Percentiles rank a stretch among this genome's conserved stretches.
Evolutionary conservation across 2,113 vertebrate genomes (phyloP).

Genomic region (Cyanocitta stelleri): DNA sequence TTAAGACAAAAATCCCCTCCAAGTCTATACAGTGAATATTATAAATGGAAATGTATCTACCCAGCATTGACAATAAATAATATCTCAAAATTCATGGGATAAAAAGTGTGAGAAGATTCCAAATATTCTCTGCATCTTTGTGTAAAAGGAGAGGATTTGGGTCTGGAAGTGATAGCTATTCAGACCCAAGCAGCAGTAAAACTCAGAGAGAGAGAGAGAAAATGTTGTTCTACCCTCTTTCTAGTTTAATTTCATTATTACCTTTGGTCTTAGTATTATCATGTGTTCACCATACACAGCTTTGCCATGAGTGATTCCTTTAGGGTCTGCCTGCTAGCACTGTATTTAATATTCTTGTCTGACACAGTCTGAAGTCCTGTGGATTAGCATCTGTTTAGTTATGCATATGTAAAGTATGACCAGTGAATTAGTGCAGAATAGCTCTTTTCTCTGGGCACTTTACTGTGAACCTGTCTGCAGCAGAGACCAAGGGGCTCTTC

Average conservation of each 20-base stretch:
- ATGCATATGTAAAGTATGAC: background rate
- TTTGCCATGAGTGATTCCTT: background rate
- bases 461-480: background rate
- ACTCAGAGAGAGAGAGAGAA: background rate
- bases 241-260: background rate
- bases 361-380: background rate
- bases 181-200: background rate
- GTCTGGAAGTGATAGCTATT: background rate
- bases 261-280: background rate
- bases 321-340: background rate
- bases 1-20: background rate
- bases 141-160: background rate
- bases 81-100: background rate
- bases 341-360: background rate
- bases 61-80: background rate
- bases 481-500: background rate
- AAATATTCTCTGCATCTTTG: background rate
- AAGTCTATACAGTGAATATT: background rate
- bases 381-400: background rate
- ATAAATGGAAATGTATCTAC: background rate
- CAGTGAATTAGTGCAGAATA: background rate
- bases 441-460: background rate
- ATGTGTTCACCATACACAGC: background rate
- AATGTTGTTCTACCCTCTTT: background rate
- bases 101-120: background rate